A percentile compares a stretch with the other conserved stretches of the same genome.
Conservation (phyloP, 2,113 vertebrate species). For the Parus major region DNA sequence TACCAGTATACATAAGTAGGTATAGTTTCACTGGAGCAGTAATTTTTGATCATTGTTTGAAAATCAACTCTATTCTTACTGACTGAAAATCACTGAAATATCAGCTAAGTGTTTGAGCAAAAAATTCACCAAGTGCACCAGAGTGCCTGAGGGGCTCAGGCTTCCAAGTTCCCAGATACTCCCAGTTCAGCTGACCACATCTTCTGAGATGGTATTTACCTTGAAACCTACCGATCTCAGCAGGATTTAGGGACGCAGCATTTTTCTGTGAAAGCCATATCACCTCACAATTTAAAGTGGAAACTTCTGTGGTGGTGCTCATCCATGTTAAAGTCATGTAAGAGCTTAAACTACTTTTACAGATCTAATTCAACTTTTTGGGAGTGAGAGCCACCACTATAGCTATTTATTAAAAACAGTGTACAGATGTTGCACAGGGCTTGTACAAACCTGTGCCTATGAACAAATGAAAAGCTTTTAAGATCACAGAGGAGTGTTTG, state of each 20-base stretch:
- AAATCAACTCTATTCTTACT: background rate
- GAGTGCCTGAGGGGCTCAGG: background rate
- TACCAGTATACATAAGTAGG: background rate
- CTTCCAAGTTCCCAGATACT: background rate
- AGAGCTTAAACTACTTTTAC: background rate
- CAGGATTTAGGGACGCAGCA: background rate
- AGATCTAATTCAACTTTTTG: constrained; percentile 59
- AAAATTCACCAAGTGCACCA: background rate
- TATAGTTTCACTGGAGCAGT: background rate
- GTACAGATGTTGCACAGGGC: constrained; percentile 61
- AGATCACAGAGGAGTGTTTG: constrained; percentile 76
- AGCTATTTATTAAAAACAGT: constrained; percentile 47
- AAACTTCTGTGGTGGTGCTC: background rate
- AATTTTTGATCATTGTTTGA: background rate
- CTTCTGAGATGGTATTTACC: background rate
- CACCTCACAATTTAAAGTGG: background rate
- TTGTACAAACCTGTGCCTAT: constrained; percentile 74
- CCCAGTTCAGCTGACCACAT: background rate
- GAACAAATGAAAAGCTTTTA: constrained; percentile 81
- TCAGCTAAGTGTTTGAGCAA: background rate
- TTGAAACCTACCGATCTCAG: background rate
- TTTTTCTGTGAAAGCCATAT: background rate
- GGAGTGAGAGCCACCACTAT: background rate
- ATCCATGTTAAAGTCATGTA: background rate
- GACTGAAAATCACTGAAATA: background rate